phyloP scores from a whole-genome alignment of 2,113 vertebrate genomes.

The Xiphophorus couchianus region DNA sequence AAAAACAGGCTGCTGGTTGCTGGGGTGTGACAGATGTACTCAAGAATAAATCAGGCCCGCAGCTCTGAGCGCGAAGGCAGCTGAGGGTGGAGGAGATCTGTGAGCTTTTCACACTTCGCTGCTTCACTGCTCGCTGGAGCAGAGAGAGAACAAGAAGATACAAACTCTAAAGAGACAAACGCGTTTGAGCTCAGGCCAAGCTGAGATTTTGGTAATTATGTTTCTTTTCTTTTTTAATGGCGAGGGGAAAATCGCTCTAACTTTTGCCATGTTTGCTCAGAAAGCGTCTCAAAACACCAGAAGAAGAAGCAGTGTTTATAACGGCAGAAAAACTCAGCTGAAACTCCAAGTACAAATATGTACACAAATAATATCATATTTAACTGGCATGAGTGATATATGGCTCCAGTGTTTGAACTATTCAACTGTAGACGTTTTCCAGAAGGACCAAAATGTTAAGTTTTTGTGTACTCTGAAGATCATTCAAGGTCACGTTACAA shows the following conservation, averaged over 20 bases:
- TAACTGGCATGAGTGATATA: no score
- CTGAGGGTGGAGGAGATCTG: slow-evolving; percentile 27
- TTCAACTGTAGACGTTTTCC: no score
- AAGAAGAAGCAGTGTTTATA: background rate
- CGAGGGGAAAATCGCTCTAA: background rate
- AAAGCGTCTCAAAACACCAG: background rate
- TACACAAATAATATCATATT: no score
- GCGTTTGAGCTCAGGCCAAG: background rate
- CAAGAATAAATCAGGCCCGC: background rate
- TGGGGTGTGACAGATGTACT: slow-evolving; percentile 21
- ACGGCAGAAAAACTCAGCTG: background rate
- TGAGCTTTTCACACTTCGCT: slow-evolving; percentile 33
- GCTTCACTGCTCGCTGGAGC: slow-evolving; percentile 38
- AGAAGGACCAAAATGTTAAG: no score
- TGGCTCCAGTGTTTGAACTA: no score
- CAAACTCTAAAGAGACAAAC: slow-evolving; percentile 7
- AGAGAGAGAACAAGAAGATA: slow-evolving; percentile 8
- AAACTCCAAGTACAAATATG: background rate
- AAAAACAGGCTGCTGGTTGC: background rate
- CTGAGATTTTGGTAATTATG: background rate
- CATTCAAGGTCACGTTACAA: no score
- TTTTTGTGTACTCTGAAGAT: no score
- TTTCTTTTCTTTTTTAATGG: background rate
- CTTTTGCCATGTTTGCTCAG: background rate
- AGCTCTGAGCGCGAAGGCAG: slow-evolving; percentile 15